Conservation (phyloP, 1,140 invertebrate species). For the Panulirus ornatus region DNA sequence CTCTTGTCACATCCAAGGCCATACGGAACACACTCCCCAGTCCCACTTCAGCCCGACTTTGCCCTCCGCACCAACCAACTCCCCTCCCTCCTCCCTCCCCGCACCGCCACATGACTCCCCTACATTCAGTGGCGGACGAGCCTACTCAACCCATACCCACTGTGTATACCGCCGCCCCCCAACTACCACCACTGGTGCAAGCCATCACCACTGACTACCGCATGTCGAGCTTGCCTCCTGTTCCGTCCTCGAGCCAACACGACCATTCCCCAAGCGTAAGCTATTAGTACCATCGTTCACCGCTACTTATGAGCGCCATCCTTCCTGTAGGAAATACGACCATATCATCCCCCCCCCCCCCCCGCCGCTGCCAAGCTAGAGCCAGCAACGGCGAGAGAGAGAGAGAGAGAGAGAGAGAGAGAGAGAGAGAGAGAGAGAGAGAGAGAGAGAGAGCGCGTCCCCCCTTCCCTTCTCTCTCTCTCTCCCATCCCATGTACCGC, state of each 20-base stretch:
- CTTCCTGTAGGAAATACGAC: slow-evolving; percentile 54
- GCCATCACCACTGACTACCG: background rate
- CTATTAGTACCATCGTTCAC: slow-evolving; percentile 65
- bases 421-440: no score
- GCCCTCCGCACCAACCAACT: slow-evolving; percentile 4
- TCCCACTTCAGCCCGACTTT: background rate
- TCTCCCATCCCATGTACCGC: no score
- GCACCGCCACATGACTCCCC: no score
- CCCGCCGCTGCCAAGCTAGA: background rate
- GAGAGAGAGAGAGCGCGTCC: background rate
- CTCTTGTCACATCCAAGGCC: no score
- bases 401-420: no score
- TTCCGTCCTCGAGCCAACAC: slow-evolving; percentile 53
- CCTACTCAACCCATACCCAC: background rate
- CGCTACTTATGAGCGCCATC: slow-evolving; percentile 60
- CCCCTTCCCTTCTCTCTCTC: no score
- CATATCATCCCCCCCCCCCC: slow-evolving; percentile 48
- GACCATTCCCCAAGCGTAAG: slow-evolving; percentile 62
- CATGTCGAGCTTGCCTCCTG: no score
- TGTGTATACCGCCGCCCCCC: background rate
- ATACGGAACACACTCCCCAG: background rate
- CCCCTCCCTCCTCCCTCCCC: background rate
- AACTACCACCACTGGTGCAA: background rate
- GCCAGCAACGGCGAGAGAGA: no score
- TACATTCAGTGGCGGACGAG: no score